Evolutionary conservation across 2,797 vertebrate genomes (phyloP), one percentile per base, ranked within the genome.

Genomic region (Rhinophrynus dorsalis): DNA sequence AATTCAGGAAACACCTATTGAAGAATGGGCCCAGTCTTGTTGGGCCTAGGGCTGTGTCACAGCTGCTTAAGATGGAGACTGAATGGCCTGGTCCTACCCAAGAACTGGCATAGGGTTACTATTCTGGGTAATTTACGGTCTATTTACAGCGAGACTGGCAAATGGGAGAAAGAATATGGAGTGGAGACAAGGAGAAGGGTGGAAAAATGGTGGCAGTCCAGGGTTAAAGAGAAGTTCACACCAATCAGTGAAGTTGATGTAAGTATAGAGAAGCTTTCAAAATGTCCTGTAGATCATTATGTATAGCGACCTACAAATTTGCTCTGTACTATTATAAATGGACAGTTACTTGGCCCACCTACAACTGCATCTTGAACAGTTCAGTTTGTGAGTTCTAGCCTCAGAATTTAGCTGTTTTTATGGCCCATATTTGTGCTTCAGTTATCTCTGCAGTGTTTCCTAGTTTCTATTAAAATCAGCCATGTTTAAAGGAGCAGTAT

Each of bases 201-300:
- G 17, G 96, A 99, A 79, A 84, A 77, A 29, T 95, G 94, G 93
- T 99, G 97, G 97, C 88, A 84, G 17, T 87, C 86, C 0, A 89
- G 85, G 61, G 87, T 96, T 70, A 95, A 94, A 82, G 87, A 92
- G 1, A 84, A 90, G 33, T 90, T 88, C 80, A 82, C 65, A 62
- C 87, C 55, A 72, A 81, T 83, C 17, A 75, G 81, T 4, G 79
- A 86, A 63, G 75, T 75, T 2, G 83, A 94, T 76, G 96, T 97
- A 84, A 90, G 83, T 77, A 52, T 52, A n/a, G n/a, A n/a, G n/a
- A n/a, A n/a, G n/a, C 44, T 10, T 6, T 38, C 12, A 38, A 13
- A 3, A 6, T 6, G 35, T 38, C 35, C 35, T 6, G 3, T 38
- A 6, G 35, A 38, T 6, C 35, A 38, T n/a, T n/a, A n/a, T n/a